Base-by-base conservation (phyloP, 2,113 vertebrate genomes). In the Lanius ludovicianus region DNA sequence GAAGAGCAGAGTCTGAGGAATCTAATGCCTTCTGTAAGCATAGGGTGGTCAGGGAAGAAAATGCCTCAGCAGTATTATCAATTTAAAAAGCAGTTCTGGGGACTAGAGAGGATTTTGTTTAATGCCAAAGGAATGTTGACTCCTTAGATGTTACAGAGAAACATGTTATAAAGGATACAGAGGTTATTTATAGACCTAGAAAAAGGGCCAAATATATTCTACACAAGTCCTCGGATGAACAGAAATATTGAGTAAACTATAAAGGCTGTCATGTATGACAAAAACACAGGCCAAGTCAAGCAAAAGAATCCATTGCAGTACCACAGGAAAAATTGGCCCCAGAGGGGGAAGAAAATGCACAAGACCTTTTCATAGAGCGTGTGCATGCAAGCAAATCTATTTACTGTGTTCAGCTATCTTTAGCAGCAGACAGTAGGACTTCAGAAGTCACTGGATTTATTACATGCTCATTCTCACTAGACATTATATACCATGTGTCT, bases 91-190 rank as follows among this genome's bases (percentile, higher is more conserved):
- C 50, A 73, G 76, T 70, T 80, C 71, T 55, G 63, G 35, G 64
- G 86, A 67, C 79, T 74, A 76, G 24, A 89, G 56, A 47, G 89
- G 92, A 95, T 96, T 95, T 95, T 84, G 24, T 74, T 86, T 95
- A 92, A 95, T 86, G 55, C 83, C 71, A n/a, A 86, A 86, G 73
- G 95, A 96, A 95, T 95, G 86, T 59, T 28, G 39, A 77, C 63
- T 88, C 63, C 83, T 94, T 62, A 94, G 90, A 95, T 92, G 85
- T 90, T 90, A 59, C 25, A 82, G 75, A 90, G 20, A n/a, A 92
- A 39, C 55, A 88, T 27, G 28, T 74, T 77, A 56, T 55, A 77
- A 88, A 88, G 49, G 63, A 76, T 28, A 60, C 7, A 59, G 50
- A 84, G 16, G 33, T 88, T 74, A 95, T 83, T 90, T 85, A 83